phyloP scores from a whole-genome alignment of 2,888 invertebrate genomes.

The Hartigia nigra region DNA sequence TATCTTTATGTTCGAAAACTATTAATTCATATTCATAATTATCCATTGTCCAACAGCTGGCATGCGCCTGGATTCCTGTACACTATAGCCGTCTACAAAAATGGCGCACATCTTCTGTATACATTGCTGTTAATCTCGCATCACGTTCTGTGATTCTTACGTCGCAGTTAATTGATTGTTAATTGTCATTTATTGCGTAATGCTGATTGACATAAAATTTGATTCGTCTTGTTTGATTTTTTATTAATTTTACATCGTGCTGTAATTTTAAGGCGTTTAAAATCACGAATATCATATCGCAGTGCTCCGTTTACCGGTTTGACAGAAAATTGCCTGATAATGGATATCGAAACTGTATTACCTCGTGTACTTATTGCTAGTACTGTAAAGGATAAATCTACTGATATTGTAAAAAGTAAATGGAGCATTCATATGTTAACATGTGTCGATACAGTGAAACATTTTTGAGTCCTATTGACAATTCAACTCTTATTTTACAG shows the following conservation, averaged over 20 bases:
- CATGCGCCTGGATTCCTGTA: background rate
- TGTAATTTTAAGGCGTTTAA: background rate
- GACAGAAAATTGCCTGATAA: conserved; percentile 21
- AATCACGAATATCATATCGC: background rate
- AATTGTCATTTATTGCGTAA: background rate
- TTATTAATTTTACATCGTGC: background rate
- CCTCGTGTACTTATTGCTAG: conserved; percentile 55
- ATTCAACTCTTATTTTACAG: conserved; percentile 31
- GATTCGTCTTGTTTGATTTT: background rate
- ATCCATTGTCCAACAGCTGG: background rate
- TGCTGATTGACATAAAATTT: background rate
- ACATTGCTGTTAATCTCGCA: background rate
- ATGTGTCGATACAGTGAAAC: background rate
- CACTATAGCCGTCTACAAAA: background rate
- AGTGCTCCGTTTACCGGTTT: conserved; percentile 11
- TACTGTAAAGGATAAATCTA: conserved; percentile 45
- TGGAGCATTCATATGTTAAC: conserved; percentile 14
- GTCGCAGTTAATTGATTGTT: background rate
- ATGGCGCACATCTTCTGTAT: background rate
- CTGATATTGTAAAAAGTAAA: conserved; percentile 55
- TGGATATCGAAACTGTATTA: conserved; percentile 38
- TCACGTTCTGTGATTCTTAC: background rate
- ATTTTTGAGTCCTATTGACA: background rate
- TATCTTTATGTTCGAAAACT: background rate
- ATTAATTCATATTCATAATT: no score